Base-by-base conservation (phyloP, 2,888 invertebrate species). In the Andrena haemorrhoa region DNA sequence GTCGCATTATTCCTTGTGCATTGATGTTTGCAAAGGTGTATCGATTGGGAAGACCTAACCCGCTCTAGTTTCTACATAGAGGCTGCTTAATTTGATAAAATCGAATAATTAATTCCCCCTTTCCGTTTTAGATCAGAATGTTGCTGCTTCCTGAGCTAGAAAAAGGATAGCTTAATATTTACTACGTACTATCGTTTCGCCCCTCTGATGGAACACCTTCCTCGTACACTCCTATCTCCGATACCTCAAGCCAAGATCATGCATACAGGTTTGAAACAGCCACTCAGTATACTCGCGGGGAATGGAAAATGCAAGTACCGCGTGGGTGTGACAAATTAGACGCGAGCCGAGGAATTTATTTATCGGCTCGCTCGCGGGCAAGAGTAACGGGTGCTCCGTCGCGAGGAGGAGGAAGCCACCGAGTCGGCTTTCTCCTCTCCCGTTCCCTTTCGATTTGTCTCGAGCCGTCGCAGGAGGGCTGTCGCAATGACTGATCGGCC, bases 401-500 rank as follows among this genome's bases (percentile, higher is more conserved):
- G 35, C 12, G 35, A 60, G 63, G 63, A 74, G 58, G 64, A 76
- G 65, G 49, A 69, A 75, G 41, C 33, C 4, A 12, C 23, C 26
- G 23, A 31, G 31, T 35, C 64, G 63, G 23, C 51, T 72, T 26
- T 64, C 66, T 29, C 65, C 61, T 35, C 66, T 70, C 75, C 76
- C 76, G 64, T 72, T 86, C 83, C 73, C 76, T 68, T 72, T 79
- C 87, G 88, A 87, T 88, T 88, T 88, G 88, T 88, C 79, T 72
- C 71, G 66, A 73, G 76, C 71, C 77, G 79, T 84, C 79, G 84
- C 75, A 75, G 70, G 79, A 85, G 82, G 78, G 82, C 85, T 88
- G 88, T 85, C 87, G 88, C 88, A 88, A 88, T 90, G 90, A 90
- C 89, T 86, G 90, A 90, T 90, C 89, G 90, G 79, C 60, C 88